Conservation (phyloP, 2,113 vertebrate genomes). For the Pachyramphus minor region DNA sequence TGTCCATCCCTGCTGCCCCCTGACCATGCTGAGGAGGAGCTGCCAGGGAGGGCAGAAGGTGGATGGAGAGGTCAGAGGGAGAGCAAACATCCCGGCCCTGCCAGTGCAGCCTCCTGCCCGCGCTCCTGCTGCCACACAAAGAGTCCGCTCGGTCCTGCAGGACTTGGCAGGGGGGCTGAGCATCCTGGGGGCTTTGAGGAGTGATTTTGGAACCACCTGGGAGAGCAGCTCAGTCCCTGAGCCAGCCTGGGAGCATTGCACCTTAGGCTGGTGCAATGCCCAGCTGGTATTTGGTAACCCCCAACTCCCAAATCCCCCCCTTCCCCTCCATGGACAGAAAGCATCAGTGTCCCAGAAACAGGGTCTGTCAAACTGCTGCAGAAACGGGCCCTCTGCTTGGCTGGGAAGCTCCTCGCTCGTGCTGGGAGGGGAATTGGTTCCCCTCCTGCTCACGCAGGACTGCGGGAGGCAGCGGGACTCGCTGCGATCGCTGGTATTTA, state of each 20-base stretch:
- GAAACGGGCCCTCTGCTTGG: neutral
- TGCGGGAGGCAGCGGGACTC: neutral
- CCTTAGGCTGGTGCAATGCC: neutral
- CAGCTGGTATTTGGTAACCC: neutral
- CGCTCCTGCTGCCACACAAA: neutral
- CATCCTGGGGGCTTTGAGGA: neutral
- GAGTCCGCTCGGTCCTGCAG: neutral
- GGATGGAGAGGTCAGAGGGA: neutral
- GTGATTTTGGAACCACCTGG: neutral
- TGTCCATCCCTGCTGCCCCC: neutral
- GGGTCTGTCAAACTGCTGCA: neutral
- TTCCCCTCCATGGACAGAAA: neutral
- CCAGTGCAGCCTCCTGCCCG: neutral
- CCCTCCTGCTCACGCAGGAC: neutral
- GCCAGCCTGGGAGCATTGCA: neutral
- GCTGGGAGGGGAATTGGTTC: neutral
- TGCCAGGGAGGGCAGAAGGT: neutral
- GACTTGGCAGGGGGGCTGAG: neutral
- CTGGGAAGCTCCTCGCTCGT: neutral
- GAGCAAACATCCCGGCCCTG: neutral
- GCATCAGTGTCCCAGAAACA: neutral
- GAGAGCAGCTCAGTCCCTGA: neutral
- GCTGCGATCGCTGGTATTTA: neutral
- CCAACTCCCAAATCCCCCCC: neutral
- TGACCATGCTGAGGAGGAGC: rapidly evolving